Evolutionary conservation across 1,140 invertebrate genomes (phyloP), one percentile per base, ranked within the genome.

Genomic region (Dendrolimus punctatus): DNA sequence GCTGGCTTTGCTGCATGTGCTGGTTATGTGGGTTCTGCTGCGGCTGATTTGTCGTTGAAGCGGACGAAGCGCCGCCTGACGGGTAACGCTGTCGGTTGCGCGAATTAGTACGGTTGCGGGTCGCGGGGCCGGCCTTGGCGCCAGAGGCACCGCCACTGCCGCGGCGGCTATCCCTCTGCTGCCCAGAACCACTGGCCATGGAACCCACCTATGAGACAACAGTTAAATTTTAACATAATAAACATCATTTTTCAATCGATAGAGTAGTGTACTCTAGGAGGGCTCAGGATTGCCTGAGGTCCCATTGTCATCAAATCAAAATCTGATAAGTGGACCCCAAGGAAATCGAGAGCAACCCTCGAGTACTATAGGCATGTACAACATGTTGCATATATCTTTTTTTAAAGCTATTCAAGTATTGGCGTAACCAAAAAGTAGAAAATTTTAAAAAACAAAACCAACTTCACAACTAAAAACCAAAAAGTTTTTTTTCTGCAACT

Each of bases 21-120:
- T 78, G 72, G 10, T 87, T 76, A 40, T 80, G 76, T 5, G 86
- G 82, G 49, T 83, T 82, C 39, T 86, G 87, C 39, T 74, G 76
- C 53, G 80, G 67, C 59, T 80, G 23, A 23, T 23, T 23, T 23
- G 23, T 23, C 23, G 79, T 56, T 79, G 71, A 58, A 76, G 65
- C 55, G 79, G 72, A 64, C 8, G 23, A 23, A 23, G 68, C 60
- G 39, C 76, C 64, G 10, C 72, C 80, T 66, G 79, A 78, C 51
- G 78, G 71, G 55, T 76, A 73, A 8, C 78, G 73, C 59, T 81
- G 73, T 39, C 79, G 77, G 39, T 68, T 80, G 64, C 81, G 74
- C 7, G 79, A 80, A 47, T 66, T 68, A 40, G 75, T 61, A 60
- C 57, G 71, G 65, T 71, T 58, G 61, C 81, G 66, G 60, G 71